Evolutionary conservation across 2,113 vertebrate species (phyloP).

Genomic region (Crocuta crocuta): DNA sequence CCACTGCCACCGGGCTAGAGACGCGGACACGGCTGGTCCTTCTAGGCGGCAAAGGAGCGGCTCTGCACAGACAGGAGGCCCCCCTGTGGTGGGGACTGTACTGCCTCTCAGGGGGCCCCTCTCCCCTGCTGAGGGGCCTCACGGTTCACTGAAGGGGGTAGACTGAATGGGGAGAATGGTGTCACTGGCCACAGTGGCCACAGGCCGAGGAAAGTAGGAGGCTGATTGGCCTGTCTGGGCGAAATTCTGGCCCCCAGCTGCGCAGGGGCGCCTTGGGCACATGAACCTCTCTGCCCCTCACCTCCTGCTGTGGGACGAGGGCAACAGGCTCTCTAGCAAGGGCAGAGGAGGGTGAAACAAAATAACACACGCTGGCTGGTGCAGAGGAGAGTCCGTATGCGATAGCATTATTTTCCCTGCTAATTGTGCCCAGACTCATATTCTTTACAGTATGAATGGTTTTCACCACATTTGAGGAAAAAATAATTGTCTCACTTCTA

Average conservation of each 20-base stretch:
- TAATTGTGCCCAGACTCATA: not conserved
- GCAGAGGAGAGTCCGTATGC: not conserved
- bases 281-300: not conserved
- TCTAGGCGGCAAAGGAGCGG: not conserved
- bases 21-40: too few relatives aligned
- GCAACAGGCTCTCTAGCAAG: not conserved
- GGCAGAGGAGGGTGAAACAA: not conserved
- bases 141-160: not conserved
- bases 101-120: not conserved
- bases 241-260: not conserved
- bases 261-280: not conserved
- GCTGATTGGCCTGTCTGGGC: not conserved
- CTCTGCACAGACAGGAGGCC: not conserved
- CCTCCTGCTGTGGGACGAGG: not conserved
- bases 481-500: not conserved
- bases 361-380: not conserved
- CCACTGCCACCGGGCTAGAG: not conserved
- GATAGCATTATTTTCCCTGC: not conserved
- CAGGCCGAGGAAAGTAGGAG: not conserved
- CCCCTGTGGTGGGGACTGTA: accelerated
- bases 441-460: not conserved
- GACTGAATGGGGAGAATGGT: too few relatives aligned
- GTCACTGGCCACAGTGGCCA: not conserved
- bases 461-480: not conserved
- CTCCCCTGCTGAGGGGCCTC: not conserved